Base-by-base conservation (phyloP, 2,888 invertebrate species). In the Meloe dianella region DNA sequence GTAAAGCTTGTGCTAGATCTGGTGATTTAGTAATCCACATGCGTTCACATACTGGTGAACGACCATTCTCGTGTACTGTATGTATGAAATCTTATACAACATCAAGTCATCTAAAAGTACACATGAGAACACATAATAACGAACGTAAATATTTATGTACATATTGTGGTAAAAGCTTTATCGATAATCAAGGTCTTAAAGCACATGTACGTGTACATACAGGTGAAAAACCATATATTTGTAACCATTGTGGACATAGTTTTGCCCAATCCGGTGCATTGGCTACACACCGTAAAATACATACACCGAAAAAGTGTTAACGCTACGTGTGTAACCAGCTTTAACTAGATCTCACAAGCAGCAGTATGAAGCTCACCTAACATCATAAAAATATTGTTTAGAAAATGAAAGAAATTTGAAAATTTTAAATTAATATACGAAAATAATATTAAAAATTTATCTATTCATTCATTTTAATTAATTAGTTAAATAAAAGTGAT, bases 11-110 rank as follows among this genome's bases (percentile, higher is more conserved):
- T 67, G 77, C 80, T 10, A 72, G 80, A 68, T 79, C 79, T 29
- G 80, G 80, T 9, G 81, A 81, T 68, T 65, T 81, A 10, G 69
- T 70, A 4, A 78, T 75, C 1, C 81, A 81, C 61, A 76, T 79
- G 74, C 70, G 80, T 57, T 76, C 76, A 7, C 81, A 81, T 57
- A 79, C 81, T 6, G 81, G 80, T 9, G 81, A 81, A 71, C 78
- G 78, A 71, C 81, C 81, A 0, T 81, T 77, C 57, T 47, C 65
- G 7, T 81, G 81, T 60, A 62, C 71, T 0, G 17, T 75, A 20
- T 81, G 81, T 64, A 71, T 74, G 7, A 80, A 80, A 58, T 72
- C 73, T 32, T 81, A 77, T 62, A 74, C 75, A 9, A 80, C 80
- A 4, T 80, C 80, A 0, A 80, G 80, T 61, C 80, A 81, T 72